Evolutionary conservation across 2,113 vertebrate genomes (phyloP).

Genomic region (Amia ocellicauda): DNA sequence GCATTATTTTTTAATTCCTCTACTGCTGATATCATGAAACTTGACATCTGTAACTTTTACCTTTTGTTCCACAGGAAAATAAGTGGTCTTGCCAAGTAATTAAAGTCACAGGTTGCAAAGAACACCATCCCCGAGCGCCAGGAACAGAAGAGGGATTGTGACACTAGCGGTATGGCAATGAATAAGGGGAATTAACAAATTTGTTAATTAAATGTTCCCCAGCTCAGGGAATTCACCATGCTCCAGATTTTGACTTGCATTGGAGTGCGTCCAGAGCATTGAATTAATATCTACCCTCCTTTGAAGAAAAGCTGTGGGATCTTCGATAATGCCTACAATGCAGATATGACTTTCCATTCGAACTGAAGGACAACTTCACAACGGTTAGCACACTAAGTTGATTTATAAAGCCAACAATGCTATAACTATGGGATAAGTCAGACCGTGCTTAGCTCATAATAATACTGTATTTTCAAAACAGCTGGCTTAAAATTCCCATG

Average conservation of each 20-base stretch:
- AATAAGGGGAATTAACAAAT: neutral
- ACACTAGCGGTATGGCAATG: neutral
- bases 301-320: conserved; percentile 16
- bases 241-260: neutral
- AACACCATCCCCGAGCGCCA: neutral
- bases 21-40: too few species aligned
- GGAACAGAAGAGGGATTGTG: neutral
- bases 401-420: conserved; percentile 38
- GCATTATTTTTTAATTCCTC: too few species aligned
- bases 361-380: conserved; percentile 34
- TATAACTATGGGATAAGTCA: conserved; percentile 47
- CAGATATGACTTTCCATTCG: neutral
- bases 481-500: too few species aligned
- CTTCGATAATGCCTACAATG: neutral
- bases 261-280: conserved; percentile 12
- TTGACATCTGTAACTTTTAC: too few species aligned
- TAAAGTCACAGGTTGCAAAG: too few species aligned
- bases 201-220: neutral
- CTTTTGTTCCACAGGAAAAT: too few species aligned
- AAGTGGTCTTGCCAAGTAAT: too few species aligned
- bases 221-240: neutral
- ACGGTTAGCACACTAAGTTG: conserved; percentile 40
- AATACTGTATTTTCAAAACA: conserved; percentile 41
- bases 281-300: conserved; percentile 26
- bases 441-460: conserved; percentile 44